Evolutionary conservation across 2,113 vertebrate genomes (phyloP), one percentile per base, ranked within the genome.

Genomic region (Melanostigma gelatinosum): DNA sequence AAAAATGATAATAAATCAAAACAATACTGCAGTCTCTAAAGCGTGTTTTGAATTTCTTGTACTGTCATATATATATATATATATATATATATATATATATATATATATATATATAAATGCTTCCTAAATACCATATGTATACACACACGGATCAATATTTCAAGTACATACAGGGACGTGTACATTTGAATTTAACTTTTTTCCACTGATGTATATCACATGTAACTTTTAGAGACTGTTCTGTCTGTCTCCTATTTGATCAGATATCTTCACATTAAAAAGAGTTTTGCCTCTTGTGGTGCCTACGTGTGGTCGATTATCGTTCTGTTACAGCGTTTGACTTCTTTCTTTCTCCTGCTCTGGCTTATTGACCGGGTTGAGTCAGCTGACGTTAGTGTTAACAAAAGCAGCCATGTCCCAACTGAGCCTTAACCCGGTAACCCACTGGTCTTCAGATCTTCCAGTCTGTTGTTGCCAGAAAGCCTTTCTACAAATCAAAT

Each of bases 401-500:
- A 65, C 57, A 75, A 58, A 63, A 81, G 65, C 64, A 82, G 38
- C 52, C 46, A n/a, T 40, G 64, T 82, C 69, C 57, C 80, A 84
- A 20, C 69, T 83, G 77, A 70, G 58, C 73, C 16, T 50, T 73
- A 64, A 78, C 66, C 70, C 50, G 46, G 36, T 57, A 68, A 48
- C 72, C 22, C 36, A 48, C 36, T 61, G 75, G 34, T 79, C 36
- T 29, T 85, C 38, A 40, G 48, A 68, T 64, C 76, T 27, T 65
- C 10, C 62, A 38, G n/a, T 32, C 24, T 60, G 70, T 20, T 73
- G 40, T 78, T 52, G 20, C 70, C 68, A 8, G 72, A 61, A 85
- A 60, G 55, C 69, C 36, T 67, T 70, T 50, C 57, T 55, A 80
- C 77, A 44, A 88, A 72, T 75, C 65, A 72, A 22, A 73, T 60